Conservation (phyloP, 2,888 invertebrate species). For the Torymus auratus region DNA sequence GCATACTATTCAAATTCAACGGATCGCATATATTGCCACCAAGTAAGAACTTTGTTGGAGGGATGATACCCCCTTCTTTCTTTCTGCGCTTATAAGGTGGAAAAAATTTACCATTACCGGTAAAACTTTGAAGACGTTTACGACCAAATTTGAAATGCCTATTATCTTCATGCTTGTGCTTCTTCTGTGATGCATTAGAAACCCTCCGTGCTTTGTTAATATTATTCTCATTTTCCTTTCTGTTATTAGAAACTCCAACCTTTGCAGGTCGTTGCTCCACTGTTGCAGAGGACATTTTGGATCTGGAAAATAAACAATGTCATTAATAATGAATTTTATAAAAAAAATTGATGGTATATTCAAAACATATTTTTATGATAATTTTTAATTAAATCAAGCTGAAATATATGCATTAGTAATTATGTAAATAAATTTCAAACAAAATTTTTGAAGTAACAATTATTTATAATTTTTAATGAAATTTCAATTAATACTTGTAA, state of each 20-base stretch:
- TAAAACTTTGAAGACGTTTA: slow-evolving; percentile 84
- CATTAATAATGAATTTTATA: background rate
- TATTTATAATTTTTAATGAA: too few species aligned
- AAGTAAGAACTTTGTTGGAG: slow-evolving; percentile 94
- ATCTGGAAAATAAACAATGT: slow-evolving; percentile 16
- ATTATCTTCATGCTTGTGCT: slow-evolving; percentile 74
- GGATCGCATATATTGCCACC: slow-evolving; percentile 98
- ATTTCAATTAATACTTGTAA: too few species aligned
- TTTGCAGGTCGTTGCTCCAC: slow-evolving; percentile 74
- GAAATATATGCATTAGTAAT: too few species aligned
- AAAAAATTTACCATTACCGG: slow-evolving; percentile 84
- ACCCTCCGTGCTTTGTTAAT: slow-evolving; percentile 66
- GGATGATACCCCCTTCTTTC: slow-evolving; percentile 85
- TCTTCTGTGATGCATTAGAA: slow-evolving; percentile 70
- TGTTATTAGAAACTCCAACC: slow-evolving; percentile 68
- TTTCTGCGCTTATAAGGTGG: slow-evolving; percentile 86
- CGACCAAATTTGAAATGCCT: slow-evolving; percentile 76
- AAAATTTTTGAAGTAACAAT: too few species aligned
- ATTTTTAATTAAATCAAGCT: too few species aligned
- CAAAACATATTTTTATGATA: slow-evolving; percentile 1
- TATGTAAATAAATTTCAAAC: too few species aligned
- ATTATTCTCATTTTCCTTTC: slow-evolving; percentile 69
- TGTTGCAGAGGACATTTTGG: slow-evolving; percentile 77
- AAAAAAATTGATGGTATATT: background rate
- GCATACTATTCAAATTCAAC: slow-evolving; percentile 93